phyloP scores from a whole-genome alignment of 2,113 vertebrate species.

The Isichthys henryi region DNA sequence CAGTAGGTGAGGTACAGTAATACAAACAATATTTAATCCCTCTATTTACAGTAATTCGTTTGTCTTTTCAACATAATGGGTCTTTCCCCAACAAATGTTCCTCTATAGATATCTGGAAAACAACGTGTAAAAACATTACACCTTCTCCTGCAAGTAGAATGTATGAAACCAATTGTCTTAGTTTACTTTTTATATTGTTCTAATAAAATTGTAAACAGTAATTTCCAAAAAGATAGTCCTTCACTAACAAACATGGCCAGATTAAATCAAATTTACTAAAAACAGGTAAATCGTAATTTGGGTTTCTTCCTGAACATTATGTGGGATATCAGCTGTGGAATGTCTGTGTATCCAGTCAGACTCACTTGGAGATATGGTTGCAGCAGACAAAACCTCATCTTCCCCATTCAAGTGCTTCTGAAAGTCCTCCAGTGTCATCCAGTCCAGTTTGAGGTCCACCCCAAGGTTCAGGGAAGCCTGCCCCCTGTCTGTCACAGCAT shows the following conservation, averaged over 20 bases:
- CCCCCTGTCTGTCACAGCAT: conserved; percentile 44
- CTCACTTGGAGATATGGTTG: conserved; percentile 75
- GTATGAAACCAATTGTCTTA: background rate
- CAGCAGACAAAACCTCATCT: conserved; percentile 68
- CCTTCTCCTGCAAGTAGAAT: background rate
- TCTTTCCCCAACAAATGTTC: background rate
- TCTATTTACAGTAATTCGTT: background rate
- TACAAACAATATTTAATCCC: background rate
- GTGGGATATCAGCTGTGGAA: background rate
- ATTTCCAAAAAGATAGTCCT: background rate
- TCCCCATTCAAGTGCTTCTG: conserved; percentile 90
- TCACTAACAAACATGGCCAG: background rate
- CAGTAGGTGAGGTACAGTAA: conserved; percentile 15
- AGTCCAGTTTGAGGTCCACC: conserved; percentile 90
- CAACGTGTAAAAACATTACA: background rate
- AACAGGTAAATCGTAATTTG: background rate
- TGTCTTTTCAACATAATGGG: background rate
- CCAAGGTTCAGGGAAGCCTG: conserved; percentile 74
- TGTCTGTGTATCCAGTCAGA: conserved; percentile 30
- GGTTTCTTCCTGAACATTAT: background rate
- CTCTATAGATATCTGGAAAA: background rate
- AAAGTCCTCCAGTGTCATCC: conserved; percentile 92
- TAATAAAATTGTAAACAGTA: background rate
- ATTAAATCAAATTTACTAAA: background rate
- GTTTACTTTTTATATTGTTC: background rate